Conservation (phyloP, 2,113 vertebrate species). For the Trogon melanurus region DNA sequence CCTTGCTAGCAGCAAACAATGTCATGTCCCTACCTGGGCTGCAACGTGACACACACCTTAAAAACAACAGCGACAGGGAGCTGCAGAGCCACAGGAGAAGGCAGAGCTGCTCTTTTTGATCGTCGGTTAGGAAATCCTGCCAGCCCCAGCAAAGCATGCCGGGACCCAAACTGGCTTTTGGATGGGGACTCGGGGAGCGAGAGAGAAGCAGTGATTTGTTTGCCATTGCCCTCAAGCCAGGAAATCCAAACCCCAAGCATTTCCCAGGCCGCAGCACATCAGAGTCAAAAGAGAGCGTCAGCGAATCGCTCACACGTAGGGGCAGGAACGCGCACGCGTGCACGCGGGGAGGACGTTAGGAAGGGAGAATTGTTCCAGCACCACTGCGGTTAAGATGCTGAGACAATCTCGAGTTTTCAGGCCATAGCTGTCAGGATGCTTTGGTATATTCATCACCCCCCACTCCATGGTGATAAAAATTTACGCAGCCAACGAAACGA, state of each 20-base stretch:
- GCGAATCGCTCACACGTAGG: neutral
- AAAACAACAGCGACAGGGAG: neutral
- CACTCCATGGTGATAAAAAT: conserved; percentile 70
- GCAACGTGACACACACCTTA: neutral
- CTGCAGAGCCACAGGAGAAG: neutral
- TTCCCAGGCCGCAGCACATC: conserved; percentile 34
- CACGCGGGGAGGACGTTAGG: neutral
- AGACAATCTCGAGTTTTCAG: conserved; percentile 66
- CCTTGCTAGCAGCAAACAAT: conserved; percentile 38
- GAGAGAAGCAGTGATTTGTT: neutral
- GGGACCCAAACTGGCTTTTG: conserved; percentile 9
- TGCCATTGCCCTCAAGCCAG: conserved; percentile 24
- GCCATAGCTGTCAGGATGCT: conserved; percentile 72
- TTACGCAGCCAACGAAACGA: conserved; percentile 75
- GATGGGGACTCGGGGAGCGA: neutral
- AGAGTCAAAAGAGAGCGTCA: neutral
- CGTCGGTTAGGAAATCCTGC: neutral
- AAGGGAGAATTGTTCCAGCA: conserved; percentile 29
- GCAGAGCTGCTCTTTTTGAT: neutral
- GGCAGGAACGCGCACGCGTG: neutral
- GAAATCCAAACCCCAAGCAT: conserved; percentile 54
- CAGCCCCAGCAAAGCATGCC: neutral
- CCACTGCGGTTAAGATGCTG: conserved; percentile 52
- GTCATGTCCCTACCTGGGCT: conserved; percentile 26
- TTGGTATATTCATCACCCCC: conserved; percentile 66